Evolutionary conservation across 2,113 vertebrate species (phyloP).

Genomic region (Periophthalmodon schlosseri): DNA sequence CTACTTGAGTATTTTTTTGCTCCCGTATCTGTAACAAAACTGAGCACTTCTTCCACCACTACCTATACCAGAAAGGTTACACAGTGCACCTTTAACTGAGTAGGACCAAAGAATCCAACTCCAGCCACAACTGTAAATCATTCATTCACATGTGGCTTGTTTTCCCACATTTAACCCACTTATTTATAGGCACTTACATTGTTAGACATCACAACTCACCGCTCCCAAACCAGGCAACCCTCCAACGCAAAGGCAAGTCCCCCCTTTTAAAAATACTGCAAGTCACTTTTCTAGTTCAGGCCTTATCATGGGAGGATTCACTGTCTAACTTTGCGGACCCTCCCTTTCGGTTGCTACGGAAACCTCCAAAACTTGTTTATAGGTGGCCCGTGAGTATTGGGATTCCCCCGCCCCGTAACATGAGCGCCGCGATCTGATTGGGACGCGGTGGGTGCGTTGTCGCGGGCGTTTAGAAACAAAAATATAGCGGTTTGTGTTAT

Average conservation of each 20-base stretch:
- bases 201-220: conserved; percentile 53
- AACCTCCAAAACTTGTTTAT: conserved; percentile 69
- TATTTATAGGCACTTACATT: neutral
- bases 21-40: too few relatives aligned
- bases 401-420: conserved; percentile 49
- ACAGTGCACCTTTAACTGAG: too few relatives aligned
- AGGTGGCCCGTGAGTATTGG: conserved; percentile 20
- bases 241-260: conserved; percentile 37
- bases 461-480: conserved; percentile 7
- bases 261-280: conserved; percentile 6
- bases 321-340: conserved; percentile 35
- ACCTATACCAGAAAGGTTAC: too few relatives aligned
- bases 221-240: conserved; percentile 40
- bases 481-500: conserved; percentile 30
- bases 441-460: conserved; percentile 14
- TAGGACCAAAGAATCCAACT: too few relatives aligned
- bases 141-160: neutral
- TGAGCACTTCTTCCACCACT: too few relatives aligned
- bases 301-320: conserved; percentile 37
- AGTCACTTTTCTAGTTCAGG: conserved; percentile 40
- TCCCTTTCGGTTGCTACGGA: conserved; percentile 53
- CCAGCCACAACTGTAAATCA: too few relatives aligned
- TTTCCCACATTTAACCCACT: conserved; percentile 15
- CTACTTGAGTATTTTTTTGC: too few relatives aligned
- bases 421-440: conserved; percentile 31